These are phyloP conservation scores for Ceryle rudis DNA, from an alignment of 2,797 vertebrate genomes.

Conservation along the genomic window DNA sequence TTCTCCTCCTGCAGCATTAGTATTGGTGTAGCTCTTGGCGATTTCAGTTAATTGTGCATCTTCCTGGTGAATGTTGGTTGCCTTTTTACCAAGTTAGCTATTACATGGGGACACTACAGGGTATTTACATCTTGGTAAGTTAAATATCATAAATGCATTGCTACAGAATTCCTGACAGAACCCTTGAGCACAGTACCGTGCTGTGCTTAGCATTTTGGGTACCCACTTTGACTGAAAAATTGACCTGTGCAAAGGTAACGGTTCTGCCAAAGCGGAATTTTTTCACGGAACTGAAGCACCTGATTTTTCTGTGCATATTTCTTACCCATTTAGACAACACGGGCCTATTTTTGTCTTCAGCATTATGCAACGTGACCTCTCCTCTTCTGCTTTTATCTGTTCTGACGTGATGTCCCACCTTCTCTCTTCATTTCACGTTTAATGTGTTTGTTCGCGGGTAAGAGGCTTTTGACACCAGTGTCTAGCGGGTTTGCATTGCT, in stretches of 20 bases:
- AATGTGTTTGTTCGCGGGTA: neutral
- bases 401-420: neutral
- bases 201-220: neutral
- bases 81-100: neutral
- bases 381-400: neutral
- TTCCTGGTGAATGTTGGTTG: neutral
- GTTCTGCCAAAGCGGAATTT: neutral
- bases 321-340: neutral
- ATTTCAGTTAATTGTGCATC: neutral
- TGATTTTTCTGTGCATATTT: neutral
- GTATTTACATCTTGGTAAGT: neutral
- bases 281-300: neutral
- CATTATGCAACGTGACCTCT: rapidly evolving
- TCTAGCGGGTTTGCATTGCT: neutral
- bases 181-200: neutral
- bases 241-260: neutral
- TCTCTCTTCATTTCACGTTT: neutral
- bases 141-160: neutral
- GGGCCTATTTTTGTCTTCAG: neutral
- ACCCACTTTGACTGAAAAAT: neutral
- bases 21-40: neutral
- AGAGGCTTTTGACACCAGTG: neutral
- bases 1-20: neutral
- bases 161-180: neutral
- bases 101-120: neutral